Evolutionary conservation across 1,140 invertebrate genomes (phyloP).

Genomic region (Dreissena polymorpha): DNA sequence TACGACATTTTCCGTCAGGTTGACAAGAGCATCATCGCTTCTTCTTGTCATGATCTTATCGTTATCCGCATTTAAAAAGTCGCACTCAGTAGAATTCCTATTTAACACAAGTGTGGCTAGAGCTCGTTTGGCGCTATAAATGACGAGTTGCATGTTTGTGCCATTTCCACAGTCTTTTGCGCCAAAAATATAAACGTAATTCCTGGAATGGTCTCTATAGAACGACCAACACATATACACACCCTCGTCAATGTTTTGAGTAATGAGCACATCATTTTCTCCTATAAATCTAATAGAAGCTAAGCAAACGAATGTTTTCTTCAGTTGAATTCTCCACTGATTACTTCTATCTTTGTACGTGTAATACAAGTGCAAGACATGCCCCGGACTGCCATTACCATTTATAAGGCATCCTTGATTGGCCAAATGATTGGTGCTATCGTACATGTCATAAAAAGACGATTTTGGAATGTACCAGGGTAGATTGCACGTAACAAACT

Average conservation of each 20-base stretch:
- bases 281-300: slow-evolving; percentile 55
- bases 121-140: slow-evolving; percentile 25
- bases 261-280: slow-evolving; percentile 53
- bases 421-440: neutral
- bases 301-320: slow-evolving; percentile 45
- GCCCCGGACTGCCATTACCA: neutral
- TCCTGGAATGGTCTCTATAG: slow-evolving; percentile 19
- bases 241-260: slow-evolving; percentile 15
- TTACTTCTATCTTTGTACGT: slow-evolving; percentile 19
- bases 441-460: slow-evolving; percentile 45
- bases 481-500: slow-evolving; percentile 47
- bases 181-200: slow-evolving; percentile 43
- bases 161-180: slow-evolving; percentile 48
- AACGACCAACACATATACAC: slow-evolving; percentile 55
- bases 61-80: slow-evolving; percentile 21
- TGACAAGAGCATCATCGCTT: slow-evolving; percentile 25
- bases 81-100: slow-evolving; percentile 42
- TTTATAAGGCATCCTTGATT: slow-evolving; percentile 46
- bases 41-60: slow-evolving; percentile 11
- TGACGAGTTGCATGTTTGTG: slow-evolving; percentile 48
- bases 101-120: slow-evolving; percentile 25
- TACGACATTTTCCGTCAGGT: slow-evolving; percentile 32
- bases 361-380: slow-evolving; percentile 53
- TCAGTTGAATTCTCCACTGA: slow-evolving; percentile 16
- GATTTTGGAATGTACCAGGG: slow-evolving; percentile 49